These are phyloP conservation scores for Nansenia antarctica DNA, from an alignment of 2,113 vertebrate genomes.

Conservation along the genomic window DNA sequence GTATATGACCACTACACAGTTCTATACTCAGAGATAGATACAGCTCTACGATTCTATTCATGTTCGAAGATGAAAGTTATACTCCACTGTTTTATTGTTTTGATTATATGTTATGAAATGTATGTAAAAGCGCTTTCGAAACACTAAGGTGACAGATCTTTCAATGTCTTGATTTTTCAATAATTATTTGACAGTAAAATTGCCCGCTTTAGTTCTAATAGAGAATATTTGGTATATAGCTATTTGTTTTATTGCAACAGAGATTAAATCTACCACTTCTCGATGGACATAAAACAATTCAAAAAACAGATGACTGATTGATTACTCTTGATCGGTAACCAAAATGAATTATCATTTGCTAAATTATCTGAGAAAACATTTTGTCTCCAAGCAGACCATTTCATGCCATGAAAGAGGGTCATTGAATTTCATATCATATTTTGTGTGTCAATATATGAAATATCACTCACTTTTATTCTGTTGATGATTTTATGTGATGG, in stretches of 20 bases:
- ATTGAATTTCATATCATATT: not conserved
- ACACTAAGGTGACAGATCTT: not conserved
- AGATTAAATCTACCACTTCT: not conserved
- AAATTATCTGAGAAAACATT: no score
- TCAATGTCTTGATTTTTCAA: not conserved
- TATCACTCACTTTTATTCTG: not conserved
- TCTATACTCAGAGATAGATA: no score
- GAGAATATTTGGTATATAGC: not conserved
- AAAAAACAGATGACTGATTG: not conserved
- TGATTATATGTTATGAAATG: not conserved
- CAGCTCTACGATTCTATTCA: not conserved
- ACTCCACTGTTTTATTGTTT: not conserved
- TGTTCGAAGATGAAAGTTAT: not conserved
- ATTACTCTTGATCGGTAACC: not conserved
- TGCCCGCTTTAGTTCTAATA: not conserved
- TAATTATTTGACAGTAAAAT: not conserved
- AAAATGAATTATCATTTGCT: no score
- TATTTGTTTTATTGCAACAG: not conserved
- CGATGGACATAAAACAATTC: not conserved
- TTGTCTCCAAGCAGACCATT: not conserved
- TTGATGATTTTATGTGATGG: slow-evolving; percentile 21
- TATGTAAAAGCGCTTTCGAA: not conserved
- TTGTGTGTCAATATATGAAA: not conserved
- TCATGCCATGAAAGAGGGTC: not conserved
- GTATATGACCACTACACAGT: slow-evolving; percentile 48